Conservation (phyloP, 2,113 vertebrate genomes). For the Sus scrofa region T2T-Sscrofa CM000816.6:106891501-106892000, state of each 20-base stretch:
- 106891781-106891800: no score
- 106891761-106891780: no score
- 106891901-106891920: neutral
- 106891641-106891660: neutral
- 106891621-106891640: neutral
- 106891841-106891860: neutral
- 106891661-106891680: neutral
- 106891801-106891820: no score
- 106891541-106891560: no score
- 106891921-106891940: neutral
- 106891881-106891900: slow-evolving; percentile 9
- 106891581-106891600: neutral
- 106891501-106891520: no score
- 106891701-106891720: no score
- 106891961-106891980: neutral
- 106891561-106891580: no score
- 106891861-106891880: neutral
- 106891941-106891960: neutral
- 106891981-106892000: neutral
- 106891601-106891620: neutral
- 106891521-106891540: no score
- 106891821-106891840: no score
- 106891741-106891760: no score
- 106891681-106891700: no score
- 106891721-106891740: no score